Evolutionary conservation across 2,888 invertebrate species (phyloP), one percentile per base, ranked within the genome.

Genomic region (Pseudanteris insignis): DNA sequence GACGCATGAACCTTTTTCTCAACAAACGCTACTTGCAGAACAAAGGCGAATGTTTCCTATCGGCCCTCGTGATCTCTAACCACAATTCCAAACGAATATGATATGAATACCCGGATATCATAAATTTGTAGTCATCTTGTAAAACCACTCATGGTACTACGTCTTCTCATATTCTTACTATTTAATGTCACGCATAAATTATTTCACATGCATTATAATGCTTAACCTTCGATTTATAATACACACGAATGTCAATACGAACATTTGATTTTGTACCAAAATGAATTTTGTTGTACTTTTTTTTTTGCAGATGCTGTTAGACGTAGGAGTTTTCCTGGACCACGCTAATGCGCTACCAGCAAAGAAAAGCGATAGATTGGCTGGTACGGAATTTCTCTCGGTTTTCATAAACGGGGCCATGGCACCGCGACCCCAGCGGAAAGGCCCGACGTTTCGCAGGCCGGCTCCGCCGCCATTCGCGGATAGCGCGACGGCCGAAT

Each of bases 361-460:
- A 4, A 76, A 71, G 32, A 72, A 74, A 34, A 77, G 72, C 7
- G 85, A 84, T 70, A 76, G 81, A 33, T 67, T 81, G 33, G 79
- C 81, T 33, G 82, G 82, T 50, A 79, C 80, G 18, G 82, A 82
- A 66, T 81, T 82, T 69, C 76, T 82, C 10, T 80, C 81, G 9
- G 79, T 82, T 11, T 81, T 81, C 66, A 81, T 81, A 70, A 78
- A 81, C 70, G 81, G 79, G 46, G 80, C 79, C 11, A 78, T 80
- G 76, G 76, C 77, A 47, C 69, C 74, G 21, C 64, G 76, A 26
- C 70, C 74, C 2, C 70, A 72, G 9, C 67, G 76, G 33, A 63
- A 73, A 53, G 48, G 74, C 51, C 71, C 73, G 8, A 71, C 70
- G 4, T 61, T 65, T 9, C 68, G 69, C n/a, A 41, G 51, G 40